These are phyloP conservation scores for Entelurus aequoreus DNA, from an alignment of 2,113 vertebrate genomes.

Conservation along the genomic window DNA sequence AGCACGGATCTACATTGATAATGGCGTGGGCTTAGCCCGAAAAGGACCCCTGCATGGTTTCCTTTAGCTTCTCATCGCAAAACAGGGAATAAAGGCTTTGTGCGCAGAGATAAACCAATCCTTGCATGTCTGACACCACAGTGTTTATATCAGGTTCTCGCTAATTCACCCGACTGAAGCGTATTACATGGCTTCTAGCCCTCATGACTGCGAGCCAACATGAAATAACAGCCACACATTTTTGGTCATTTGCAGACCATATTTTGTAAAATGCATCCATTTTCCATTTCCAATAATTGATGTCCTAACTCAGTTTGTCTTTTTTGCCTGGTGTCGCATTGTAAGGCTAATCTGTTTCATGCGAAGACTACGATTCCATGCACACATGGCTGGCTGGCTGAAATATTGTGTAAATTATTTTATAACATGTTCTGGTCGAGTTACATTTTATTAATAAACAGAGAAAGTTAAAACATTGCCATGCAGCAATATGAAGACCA, in stretches of 20 bases:
- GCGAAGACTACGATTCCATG: not conserved
- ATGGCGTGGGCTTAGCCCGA: constrained; percentile 37
- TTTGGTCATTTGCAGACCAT: not conserved
- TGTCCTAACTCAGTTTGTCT: not conserved
- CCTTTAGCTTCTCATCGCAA: constrained; percentile 25
- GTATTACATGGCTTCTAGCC: constrained; percentile 7
- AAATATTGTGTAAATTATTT: not conserved
- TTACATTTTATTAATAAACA: no score
- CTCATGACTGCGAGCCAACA: not conserved
- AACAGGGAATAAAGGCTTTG: constrained; percentile 45
- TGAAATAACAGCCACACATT: not conserved
- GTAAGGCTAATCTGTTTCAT: not conserved
- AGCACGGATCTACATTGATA: constrained; percentile 47
- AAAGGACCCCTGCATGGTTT: constrained; percentile 8
- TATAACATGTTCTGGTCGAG: no score
- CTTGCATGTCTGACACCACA: constrained; percentile 32
- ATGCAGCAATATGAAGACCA: no score
- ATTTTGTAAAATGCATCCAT: not conserved
- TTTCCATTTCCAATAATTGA: not conserved
- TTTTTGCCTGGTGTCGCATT: not conserved
- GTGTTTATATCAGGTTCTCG: constrained; percentile 38
- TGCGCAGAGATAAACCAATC: constrained; percentile 40
- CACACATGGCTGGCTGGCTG: constrained; percentile 6
- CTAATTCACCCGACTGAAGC: constrained; percentile 29
- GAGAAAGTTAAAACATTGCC: no score